Percentiles rank a stretch among this genome's conserved stretches.
These are phyloP conservation scores for Diplogasteroides magnus DNA, from an alignment of 1,140 invertebrate genomes.

Conservation along the genomic window DNA sequence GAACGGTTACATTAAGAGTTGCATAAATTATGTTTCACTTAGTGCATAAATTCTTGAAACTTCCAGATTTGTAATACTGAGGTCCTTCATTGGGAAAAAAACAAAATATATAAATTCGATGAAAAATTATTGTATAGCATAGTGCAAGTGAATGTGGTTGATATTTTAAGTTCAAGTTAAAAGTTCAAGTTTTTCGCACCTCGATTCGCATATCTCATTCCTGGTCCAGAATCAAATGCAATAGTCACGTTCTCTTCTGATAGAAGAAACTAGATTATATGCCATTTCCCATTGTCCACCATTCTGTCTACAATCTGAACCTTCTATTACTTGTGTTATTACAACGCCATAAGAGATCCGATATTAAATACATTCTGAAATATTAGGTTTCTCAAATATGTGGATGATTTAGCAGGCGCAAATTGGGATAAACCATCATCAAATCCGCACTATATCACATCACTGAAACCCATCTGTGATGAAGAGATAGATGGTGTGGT, in stretches of 20 bases:
- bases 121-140: neutral
- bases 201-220: neutral
- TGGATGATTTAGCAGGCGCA: too few relatives aligned
- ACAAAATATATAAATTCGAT: neutral
- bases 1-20: too few relatives aligned
- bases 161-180: too few relatives aligned
- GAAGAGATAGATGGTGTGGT: neutral
- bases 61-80: too few relatives aligned
- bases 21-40: too few relatives aligned
- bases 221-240: neutral
- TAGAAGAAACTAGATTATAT: neutral
- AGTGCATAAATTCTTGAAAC: too few relatives aligned
- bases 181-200: neutral
- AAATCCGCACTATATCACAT: neutral
- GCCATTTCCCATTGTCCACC: neutral
- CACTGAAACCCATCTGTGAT: neutral
- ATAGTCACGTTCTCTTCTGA: neutral
- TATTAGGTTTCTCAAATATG: too few relatives aligned
- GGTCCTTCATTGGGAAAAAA: conserved; percentile 5
- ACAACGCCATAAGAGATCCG: too few relatives aligned
- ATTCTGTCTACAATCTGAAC: conserved; percentile 1
- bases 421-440: too few relatives aligned
- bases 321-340: too few relatives aligned
- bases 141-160: too few relatives aligned
- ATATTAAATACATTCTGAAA: too few relatives aligned